Percentiles rank a stretch among this genome's conserved stretches.
Evolutionary conservation across 2,888 invertebrate genomes (phyloP).

Genomic region (Conchocele bisecta): DNA sequence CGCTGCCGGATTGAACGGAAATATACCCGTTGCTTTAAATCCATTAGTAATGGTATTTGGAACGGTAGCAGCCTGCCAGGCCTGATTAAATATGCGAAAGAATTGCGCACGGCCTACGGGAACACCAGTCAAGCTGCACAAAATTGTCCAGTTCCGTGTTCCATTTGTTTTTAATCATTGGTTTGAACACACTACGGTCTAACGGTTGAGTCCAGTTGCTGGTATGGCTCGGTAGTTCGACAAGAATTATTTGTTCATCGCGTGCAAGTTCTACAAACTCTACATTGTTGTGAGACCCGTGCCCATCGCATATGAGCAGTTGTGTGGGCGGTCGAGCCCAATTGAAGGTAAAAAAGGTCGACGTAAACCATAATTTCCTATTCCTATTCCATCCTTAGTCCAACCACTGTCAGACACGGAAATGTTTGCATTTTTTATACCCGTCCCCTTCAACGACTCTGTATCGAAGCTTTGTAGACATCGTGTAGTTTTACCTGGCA

Average conservation of each 20-base stretch:
- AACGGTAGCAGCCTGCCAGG: constrained; percentile 26
- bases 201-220: constrained; percentile 39
- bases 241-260: constrained; percentile 13
- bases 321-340: no score
- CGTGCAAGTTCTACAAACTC: constrained; percentile 4
- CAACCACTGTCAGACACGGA: no score
- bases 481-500: no score
- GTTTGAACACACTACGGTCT: constrained; percentile 33
- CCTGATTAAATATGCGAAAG: constrained; percentile 11
- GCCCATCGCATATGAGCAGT: no score
- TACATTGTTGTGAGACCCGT: no score
- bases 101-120: constrained; percentile 18
- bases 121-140: constrained; percentile 16
- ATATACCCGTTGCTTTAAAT: constrained; percentile 40
- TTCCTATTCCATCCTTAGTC: no score
- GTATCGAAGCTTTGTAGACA: no score
- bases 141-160: constrained; percentile 17
- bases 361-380: no score
- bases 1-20: constrained; percentile 32
- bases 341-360: no score
- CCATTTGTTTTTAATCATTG: constrained; percentile 27
- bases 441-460: no score
- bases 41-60: constrained; percentile 22
- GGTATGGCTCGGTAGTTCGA: constrained; percentile 19
- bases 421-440: no score